These are phyloP conservation scores for Lasioglossum malachurum DNA, from an alignment of 2,888 invertebrate species.

Conservation along the genomic window DNA sequence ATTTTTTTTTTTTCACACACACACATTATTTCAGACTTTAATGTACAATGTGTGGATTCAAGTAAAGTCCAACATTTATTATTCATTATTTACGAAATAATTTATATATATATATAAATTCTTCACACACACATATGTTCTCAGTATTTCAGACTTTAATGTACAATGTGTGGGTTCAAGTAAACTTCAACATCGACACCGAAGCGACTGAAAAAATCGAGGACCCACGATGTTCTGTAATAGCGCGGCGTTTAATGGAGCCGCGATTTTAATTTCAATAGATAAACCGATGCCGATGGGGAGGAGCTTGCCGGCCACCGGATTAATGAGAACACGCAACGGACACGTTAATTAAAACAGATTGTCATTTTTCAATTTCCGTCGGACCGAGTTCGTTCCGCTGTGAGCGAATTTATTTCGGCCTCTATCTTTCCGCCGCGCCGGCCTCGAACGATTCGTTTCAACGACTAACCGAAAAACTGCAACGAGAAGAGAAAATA, in stretches of 20 bases:
- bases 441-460: neutral
- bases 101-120: no score
- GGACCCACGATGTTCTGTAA: neutral
- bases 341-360: constrained; percentile 38
- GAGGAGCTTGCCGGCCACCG: neutral
- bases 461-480: neutral
- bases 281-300: neutral
- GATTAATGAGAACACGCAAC: constrained; percentile 36
- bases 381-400: neutral
- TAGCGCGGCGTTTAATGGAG: constrained; percentile 19
- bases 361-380: constrained; percentile 43
- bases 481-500: neutral
- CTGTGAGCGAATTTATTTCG: constrained; percentile 18
- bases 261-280: constrained; percentile 32
- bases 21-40: no score
- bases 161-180: no score
- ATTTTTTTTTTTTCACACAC: no score
- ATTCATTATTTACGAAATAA: no score
- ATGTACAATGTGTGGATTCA: no score
- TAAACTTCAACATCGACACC: no score
- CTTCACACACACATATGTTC: no score
- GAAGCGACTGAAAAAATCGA: neutral
- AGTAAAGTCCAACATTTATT: no score
- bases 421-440: neutral
- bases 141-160: no score